Base-by-base conservation (phyloP, 2,797 vertebrate genomes). In the Sebastes ruberrimus region DNA sequence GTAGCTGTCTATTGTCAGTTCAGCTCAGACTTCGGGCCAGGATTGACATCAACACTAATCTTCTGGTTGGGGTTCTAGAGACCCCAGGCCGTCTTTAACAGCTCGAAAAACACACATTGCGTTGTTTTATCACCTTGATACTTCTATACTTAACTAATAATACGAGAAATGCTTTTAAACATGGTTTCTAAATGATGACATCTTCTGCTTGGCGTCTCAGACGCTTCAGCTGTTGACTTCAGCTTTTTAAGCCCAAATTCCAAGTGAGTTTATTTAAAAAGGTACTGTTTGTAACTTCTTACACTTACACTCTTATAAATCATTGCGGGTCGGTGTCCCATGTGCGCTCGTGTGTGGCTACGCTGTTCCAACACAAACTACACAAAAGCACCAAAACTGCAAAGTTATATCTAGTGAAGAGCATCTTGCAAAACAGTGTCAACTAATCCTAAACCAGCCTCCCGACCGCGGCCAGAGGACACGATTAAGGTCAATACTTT, bases 1-100 rank as follows among this genome's bases (percentile, higher is more conserved):
- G 72, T 11, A 65, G 18, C 57, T 5, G 52, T 56, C 35, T 74
- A 5, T n/a, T 73, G 23, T 66, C 52, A 79, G n/a, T 53, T 46
- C 25, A 79, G 27, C 71, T 59, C 28, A 79, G 23, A 83, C 49
- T 72, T 59, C 6, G 7, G 46, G 20, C 46, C 55, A 60, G 70
- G 55, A 69, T 22, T 82, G 8, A 13, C 28, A 69, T 49, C 14
- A 72, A 66, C 30, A 53, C 23, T 18, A 32, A 63, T 46, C 13
- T 63, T 55, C 9, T 63, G 65, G 22, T 61, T 46, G 28, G 28
- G 30, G 32, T 42, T 14, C 27, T 38, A 13, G 18, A 49, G 63
- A 56, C 32, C 30, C 25, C 2, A 8, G 32, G 6, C 3, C 0
- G 4, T 30, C 2, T 28, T 60, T 60, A 28, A 22, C n/a, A 28